Evolutionary conservation across 23 tunicate genomes (phyloP), one percentile per base, ranked within the genome.

Genomic region (Trididemnum clinides): DNA sequence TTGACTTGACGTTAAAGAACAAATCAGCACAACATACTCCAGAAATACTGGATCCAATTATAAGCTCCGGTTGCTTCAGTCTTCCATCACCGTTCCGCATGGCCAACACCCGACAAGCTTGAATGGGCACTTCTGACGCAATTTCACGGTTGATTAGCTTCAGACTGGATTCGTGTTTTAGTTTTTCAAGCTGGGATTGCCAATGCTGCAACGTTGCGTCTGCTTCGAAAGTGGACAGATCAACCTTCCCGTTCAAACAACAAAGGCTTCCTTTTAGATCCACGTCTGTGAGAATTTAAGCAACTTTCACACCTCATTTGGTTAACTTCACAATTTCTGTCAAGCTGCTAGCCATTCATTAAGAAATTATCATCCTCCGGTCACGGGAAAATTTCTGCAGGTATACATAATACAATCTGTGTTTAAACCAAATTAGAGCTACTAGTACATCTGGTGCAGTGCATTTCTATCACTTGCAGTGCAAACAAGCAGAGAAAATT

Each of bases 201-300:
- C 91, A 92, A 64, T 92, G 88, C 5, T 87, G 85, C 2, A 92
- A 57, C 33, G 97, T 92, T 3, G 97, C 86, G 30, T 87, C 91
- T 2, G 97, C 97, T 49, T 92, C 97, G 50, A 62, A 87, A 0
- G 91, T 92, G 20, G 97, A 92, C 3, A 92, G 78, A 39, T 92
- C 97, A 66, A 92, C 88, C 77, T 92, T 92, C 3, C 86, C 91
- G 51, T 92, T 92, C 51, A 92, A 66, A 50, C 87, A 92, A 3
- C 77, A 34, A 34, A 92, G 83, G 29, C 88, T 74, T 28, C 91
- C 97, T 49, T 72, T 50, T 19, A 30, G 84, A 37, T 81, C 79
- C 75, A 66, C 30, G n/a, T 20, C 75, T 66, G 31, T 2, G n/a
- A 66, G 31, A 59, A 21, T 15, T 7, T n/a, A n/a, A n/a, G n/a